Percentiles rank a stretch among this genome's conserved stretches.
Conservation (phyloP, 2,113 vertebrate genomes). For the Elanoides forficatus region DNA sequence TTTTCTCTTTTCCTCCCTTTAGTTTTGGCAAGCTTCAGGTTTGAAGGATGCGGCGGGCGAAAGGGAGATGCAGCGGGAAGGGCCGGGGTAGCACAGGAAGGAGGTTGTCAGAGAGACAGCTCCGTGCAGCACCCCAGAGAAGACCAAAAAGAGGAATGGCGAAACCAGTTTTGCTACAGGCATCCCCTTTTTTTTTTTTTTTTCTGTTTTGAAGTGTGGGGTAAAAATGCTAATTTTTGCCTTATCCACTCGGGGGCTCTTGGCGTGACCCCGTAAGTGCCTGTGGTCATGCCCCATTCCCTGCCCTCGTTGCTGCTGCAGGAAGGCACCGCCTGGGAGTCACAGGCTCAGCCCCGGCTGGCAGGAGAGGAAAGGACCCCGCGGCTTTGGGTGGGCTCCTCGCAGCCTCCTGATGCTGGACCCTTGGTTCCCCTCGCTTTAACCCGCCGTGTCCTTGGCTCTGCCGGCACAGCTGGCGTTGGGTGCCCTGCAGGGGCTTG, state of each 20-base stretch:
- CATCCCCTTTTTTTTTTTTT: neutral
- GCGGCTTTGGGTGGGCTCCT: too few species aligned
- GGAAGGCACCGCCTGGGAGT: neutral
- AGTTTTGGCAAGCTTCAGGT: neutral
- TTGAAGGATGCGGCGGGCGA: neutral
- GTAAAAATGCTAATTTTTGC: neutral
- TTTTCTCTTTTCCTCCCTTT: neutral
- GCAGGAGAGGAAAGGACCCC: neutral
- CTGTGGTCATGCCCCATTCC: neutral
- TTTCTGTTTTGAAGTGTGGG: neutral
- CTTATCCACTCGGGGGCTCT: fast-evolving
- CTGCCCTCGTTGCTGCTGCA: neutral
- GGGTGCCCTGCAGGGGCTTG: too few species aligned
- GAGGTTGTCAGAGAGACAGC: neutral
- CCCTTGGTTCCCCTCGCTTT: neutral
- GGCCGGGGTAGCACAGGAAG: neutral
- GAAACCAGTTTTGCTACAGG: neutral
- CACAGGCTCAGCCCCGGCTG: neutral
- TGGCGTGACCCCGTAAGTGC: fast-evolving
- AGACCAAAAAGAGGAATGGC: fast-evolving
- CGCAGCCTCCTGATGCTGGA: fast-evolving
- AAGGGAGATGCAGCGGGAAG: neutral
- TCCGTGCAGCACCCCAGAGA: neutral
- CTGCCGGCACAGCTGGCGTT: neutral
- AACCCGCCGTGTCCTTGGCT: neutral